phyloP scores from a whole-genome alignment of 2,113 vertebrate species.

The Pterocles gutturalis region DNA sequence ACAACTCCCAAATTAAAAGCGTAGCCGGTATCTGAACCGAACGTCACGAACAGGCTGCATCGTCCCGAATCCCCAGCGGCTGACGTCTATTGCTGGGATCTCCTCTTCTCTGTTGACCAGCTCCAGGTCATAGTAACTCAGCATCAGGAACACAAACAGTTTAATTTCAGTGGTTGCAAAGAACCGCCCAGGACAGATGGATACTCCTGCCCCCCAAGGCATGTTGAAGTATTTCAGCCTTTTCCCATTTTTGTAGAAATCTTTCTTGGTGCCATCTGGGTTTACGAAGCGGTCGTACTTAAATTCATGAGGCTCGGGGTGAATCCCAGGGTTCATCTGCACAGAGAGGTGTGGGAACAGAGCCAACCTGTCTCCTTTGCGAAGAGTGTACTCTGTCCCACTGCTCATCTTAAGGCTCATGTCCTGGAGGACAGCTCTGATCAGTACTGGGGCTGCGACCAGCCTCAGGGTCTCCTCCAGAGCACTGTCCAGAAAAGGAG shows the following conservation, averaged over 20 bases:
- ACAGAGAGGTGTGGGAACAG: constrained; percentile 86
- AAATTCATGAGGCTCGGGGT: constrained; percentile 84
- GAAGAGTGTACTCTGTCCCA: constrained; percentile 76
- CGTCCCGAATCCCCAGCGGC: constrained; percentile 87
- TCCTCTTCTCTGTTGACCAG: constrained; percentile 77
- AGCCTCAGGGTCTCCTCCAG: constrained; percentile 91
- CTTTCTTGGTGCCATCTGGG: constrained; percentile 80
- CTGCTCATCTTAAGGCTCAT: constrained; percentile 75
- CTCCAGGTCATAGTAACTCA: constrained; percentile 88
- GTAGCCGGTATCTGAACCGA: constrained; percentile 82
- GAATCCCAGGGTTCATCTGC: constrained; percentile 89
- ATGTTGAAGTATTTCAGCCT: constrained; percentile 89
- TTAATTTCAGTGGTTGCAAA: constrained; percentile 91
- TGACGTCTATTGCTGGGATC: constrained; percentile 79
- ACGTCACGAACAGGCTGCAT: constrained; percentile 84
- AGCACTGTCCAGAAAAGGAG: constrained; percentile 86
- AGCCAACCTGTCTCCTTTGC: constrained; percentile 83
- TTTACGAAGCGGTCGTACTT: constrained; percentile 88
- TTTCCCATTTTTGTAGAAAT: constrained; percentile 89
- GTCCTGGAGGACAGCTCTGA: constrained; percentile 79
- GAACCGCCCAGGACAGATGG: constrained; percentile 90
- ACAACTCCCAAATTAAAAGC: neutral
- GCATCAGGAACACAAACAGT: constrained; percentile 88
- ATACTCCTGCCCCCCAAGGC: constrained; percentile 90
- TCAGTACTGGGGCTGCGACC: constrained; percentile 79